Base-by-base conservation (phyloP, 2,113 vertebrate genomes). In the Struthidea cinerea region DNA sequence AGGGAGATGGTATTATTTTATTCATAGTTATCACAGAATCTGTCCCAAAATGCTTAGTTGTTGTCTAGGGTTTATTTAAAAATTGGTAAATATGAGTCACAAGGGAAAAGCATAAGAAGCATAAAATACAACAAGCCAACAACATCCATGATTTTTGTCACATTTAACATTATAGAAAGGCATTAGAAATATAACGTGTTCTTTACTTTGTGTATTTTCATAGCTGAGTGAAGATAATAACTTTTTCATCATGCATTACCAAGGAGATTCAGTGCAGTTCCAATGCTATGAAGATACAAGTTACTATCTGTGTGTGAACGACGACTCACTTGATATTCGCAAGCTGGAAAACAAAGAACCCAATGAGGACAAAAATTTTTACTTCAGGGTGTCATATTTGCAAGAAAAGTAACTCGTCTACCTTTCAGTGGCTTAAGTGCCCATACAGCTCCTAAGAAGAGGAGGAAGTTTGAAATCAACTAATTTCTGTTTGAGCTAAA, bases 181-280 rank as follows among this genome's bases (percentile, higher is more conserved):
- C 8, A 64, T 63, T 26, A n/a, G 32, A 90, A 90, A 77, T 27
- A 49, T 49, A 91, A 89, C 5, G 0, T 50, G 13, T 21, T 55
- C 39, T 93, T 70, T 82, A 37, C 23, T 67, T 76, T 81, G 20
- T 90, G 26, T 92, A 8, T 95, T 96, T 94, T 81, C 44, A 26
- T 50, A 97, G 96, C 47, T 97, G 78, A 92, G 44, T 63, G 95
- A 92, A 94, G 88, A 96, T 9, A 93, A 93, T 64, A 8, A 87
- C 79, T 95, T 97, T 23, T 97, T 97, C 94, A 97, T 97, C 96
- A 97, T 97, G 96, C 96, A 97, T 82, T 81, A 68, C 65, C 60
- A 93, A 94, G 96, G 93, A 68, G 90, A 96, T 35, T 96, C 96
- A 33, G 96, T 97, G 53, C 94, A 96, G 73, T 97, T 97, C 90